Percentiles rank a stretch among this genome's conserved stretches.
These are phyloP conservation scores for Chelonoidis abingdonii DNA, from an alignment of 2,113 vertebrate genomes.

Conservation along the genomic window DNA sequence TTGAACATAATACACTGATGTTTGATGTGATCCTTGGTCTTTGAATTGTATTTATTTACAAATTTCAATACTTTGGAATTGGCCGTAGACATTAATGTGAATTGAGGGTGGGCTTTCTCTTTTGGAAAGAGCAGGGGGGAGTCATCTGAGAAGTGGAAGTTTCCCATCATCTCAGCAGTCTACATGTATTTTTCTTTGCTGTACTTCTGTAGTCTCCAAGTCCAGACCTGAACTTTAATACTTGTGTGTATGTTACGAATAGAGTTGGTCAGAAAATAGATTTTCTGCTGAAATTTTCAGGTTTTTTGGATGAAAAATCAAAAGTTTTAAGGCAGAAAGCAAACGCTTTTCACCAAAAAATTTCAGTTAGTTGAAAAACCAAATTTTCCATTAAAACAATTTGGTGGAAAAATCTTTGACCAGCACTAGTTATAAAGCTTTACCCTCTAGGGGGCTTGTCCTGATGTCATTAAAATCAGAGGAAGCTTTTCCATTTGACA, in stretches of 20 bases:
- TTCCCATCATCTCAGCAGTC: neutral
- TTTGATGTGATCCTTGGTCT: fast-evolving
- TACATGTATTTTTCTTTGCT: neutral
- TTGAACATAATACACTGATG: fast-evolving
- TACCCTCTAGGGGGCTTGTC: fast-evolving
- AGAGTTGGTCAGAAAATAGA: fast-evolving
- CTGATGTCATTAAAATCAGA: fast-evolving
- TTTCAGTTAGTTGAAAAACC: neutral
- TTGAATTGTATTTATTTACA: neutral
- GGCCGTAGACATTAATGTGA: fast-evolving
- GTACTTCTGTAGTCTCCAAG: fast-evolving
- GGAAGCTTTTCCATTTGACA: neutral
- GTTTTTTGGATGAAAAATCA: neutral
- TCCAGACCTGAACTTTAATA: fast-evolving
- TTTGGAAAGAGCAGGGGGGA: fast-evolving
- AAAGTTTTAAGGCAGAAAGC: neutral
- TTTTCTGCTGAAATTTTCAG: neutral
- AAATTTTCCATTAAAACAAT: too few species aligned
- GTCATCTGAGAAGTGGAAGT: neutral
- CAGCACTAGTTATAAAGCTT: fast-evolving
- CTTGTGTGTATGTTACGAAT: fast-evolving
- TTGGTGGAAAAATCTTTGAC: neutral
- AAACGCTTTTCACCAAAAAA: neutral
- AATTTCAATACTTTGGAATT: neutral
- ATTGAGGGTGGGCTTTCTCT: fast-evolving